Base-by-base conservation (phyloP, 2,888 invertebrate species). In the Tupiocoris notatus region DNA sequence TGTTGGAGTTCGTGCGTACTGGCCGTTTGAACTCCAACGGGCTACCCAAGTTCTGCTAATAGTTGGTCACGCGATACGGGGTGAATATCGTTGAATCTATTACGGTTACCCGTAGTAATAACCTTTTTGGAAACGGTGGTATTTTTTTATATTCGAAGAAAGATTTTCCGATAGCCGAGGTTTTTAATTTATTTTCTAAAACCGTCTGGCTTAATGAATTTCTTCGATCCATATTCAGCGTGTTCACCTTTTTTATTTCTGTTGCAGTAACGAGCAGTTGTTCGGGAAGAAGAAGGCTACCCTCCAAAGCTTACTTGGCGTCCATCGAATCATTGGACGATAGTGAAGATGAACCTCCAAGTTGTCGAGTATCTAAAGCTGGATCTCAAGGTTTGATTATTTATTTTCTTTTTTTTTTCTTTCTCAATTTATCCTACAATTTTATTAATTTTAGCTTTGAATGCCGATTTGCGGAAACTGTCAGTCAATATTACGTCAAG, bases 291-390 rank as follows among this genome's bases (percentile, higher is more conserved):
- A 81, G 89, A 89, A 71, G 88, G 80, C 88, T 89, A 81, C 87
- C 77, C 2, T 74, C 77, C 12, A 78, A 78, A 70, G 92, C 92
- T 17, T 94, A 94, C 84, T 86, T 94, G 83, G 94, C 95, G 73
- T 94, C 94, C 54, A 92, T 93, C 70, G 95, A 95, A 84, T 94
- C 94, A 81, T 86, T 95, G 81, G 94, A 92, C 77, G 92, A 93
- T 77, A 81, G 81, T 77, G 82, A 82, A 73, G 80, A 80, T 63
- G 80, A 80, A 61, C 78, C 64, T 59, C 67, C 75, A 59, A 74
- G 76, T 56, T 79, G 76, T 57, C 77, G 76, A n/a, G 77, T 68
- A 25, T 79, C 76, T 6, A 78, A 79, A 75, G 75, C 78, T 16
- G 78, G 73, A 25, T 79, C 79, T 82, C 84, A 85, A 21, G 83